These are phyloP conservation scores for Beaufortia kweichowensis DNA, from an alignment of 2,113 vertebrate genomes.

Conservation along the genomic window DNA sequence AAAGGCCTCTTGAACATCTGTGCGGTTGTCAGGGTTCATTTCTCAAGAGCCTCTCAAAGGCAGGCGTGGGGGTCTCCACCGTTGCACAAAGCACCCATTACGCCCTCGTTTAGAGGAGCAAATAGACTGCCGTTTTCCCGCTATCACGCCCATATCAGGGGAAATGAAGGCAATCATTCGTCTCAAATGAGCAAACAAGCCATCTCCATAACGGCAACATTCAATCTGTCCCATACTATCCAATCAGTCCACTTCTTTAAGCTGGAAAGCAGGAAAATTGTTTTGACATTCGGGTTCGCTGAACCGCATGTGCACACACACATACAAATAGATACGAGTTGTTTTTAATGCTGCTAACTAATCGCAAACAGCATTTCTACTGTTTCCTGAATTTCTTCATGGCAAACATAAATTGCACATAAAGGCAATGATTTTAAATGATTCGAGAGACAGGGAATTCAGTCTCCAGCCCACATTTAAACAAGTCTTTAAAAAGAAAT, in stretches of 20 bases:
- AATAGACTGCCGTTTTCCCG: constrained; percentile 32
- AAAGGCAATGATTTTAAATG: neutral
- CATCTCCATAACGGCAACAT: constrained; percentile 43
- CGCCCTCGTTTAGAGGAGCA: constrained; percentile 34
- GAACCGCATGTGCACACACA: constrained; percentile 12
- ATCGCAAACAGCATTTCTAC: neutral
- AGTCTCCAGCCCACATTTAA: neutral
- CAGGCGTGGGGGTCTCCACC: neutral
- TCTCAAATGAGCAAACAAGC: constrained; percentile 49
- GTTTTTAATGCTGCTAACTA: constrained; percentile 25
- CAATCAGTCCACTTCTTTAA: constrained; percentile 48
- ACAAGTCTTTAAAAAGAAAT: constrained; percentile 9
- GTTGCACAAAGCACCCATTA: constrained; percentile 31
- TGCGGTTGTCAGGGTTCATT: constrained; percentile 41
- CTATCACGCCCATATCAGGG: constrained; percentile 38
- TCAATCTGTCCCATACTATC: constrained; percentile 43
- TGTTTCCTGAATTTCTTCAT: neutral
- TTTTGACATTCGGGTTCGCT: constrained; percentile 26
- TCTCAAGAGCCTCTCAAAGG: constrained; percentile 33
- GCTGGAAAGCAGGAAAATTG: constrained; percentile 36
- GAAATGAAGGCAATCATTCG: constrained; percentile 44
- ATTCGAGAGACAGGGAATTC: neutral
- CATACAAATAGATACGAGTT: neutral
- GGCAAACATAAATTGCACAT: constrained; percentile 18
- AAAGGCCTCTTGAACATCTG: constrained; percentile 46